Conservation (phyloP, 2,888 invertebrate species). For the Pilophorus perplexus region DNA sequence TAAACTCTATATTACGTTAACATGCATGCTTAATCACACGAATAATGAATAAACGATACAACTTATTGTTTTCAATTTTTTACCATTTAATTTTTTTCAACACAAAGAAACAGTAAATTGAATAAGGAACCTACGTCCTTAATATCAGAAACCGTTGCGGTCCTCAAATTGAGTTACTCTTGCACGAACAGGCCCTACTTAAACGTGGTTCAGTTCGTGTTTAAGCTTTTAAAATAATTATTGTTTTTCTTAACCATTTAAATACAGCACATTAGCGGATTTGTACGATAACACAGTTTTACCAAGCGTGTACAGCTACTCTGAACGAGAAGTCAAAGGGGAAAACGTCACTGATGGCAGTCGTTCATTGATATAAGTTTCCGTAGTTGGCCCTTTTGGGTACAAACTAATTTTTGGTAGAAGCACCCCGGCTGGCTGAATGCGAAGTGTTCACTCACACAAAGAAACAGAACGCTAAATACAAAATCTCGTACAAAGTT, state of each 20-base stretch:
- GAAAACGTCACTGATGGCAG: neutral
- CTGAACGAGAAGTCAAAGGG: neutral
- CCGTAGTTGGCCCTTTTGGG: too few species aligned
- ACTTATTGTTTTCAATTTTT: slow-evolving; percentile 12
- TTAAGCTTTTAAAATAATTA: neutral
- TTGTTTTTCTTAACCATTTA: neutral
- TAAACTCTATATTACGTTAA: slow-evolving; percentile 37
- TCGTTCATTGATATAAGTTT: too few species aligned
- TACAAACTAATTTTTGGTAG: too few species aligned
- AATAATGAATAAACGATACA: slow-evolving; percentile 33
- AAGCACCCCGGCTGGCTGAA: too few species aligned
- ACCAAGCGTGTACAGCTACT: neutral
- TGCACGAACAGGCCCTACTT: slow-evolving; percentile 17
- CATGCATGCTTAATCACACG: slow-evolving; percentile 39
- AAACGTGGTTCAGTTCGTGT: slow-evolving; percentile 23
- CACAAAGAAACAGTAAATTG: neutral
- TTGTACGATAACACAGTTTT: slow-evolving; percentile 29
- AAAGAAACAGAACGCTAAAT: too few species aligned
- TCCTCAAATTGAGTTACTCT: slow-evolving; percentile 20
- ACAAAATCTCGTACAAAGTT: too few species aligned
- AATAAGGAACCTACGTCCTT: neutral
- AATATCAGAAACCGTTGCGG: too few species aligned
- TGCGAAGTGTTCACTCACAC: too few species aligned
- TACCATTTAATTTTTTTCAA: neutral
- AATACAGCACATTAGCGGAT: neutral